These are phyloP conservation scores for Hetaerina titia DNA, from an alignment of 2,888 invertebrate species.

Conservation along the genomic window DNA sequence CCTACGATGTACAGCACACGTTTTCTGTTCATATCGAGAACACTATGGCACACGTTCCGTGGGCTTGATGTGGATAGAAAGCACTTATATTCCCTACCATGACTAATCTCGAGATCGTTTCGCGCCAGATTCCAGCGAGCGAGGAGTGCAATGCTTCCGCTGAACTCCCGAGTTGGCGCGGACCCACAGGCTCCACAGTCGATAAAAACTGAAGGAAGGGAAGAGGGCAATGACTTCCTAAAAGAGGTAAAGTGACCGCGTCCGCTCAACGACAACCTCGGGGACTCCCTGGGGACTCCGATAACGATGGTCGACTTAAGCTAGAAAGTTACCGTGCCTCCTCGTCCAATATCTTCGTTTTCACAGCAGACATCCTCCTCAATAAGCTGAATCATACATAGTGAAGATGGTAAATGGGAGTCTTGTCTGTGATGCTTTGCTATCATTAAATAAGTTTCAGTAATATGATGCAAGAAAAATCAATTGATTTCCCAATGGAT, in stretches of 20 bases:
- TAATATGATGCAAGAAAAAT: no score
- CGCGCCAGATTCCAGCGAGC: background rate
- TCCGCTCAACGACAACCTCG: background rate
- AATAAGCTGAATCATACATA: no score
- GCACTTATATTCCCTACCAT: background rate
- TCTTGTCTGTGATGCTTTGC: no score
- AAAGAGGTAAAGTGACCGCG: constrained; percentile 15
- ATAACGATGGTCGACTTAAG: background rate
- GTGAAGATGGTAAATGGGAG: no score
- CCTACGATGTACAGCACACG: no score
- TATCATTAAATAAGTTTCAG: no score
- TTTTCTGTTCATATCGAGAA: no score
- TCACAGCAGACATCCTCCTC: no score
- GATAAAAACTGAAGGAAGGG: background rate
- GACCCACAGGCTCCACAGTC: background rate
- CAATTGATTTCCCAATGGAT: no score
- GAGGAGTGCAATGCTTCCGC: background rate
- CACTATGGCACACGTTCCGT: no score
- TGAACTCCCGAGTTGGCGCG: constrained; percentile 6
- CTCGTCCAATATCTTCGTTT: no score
- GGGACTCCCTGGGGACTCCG: background rate
- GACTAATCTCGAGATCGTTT: background rate
- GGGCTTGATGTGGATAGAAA: no score
- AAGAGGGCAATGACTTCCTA: constrained; percentile 7
- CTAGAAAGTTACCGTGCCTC: background rate